Evolutionary conservation across 1,140 invertebrate species (phyloP).

Genomic region (Drosophila ambigua): DNA sequence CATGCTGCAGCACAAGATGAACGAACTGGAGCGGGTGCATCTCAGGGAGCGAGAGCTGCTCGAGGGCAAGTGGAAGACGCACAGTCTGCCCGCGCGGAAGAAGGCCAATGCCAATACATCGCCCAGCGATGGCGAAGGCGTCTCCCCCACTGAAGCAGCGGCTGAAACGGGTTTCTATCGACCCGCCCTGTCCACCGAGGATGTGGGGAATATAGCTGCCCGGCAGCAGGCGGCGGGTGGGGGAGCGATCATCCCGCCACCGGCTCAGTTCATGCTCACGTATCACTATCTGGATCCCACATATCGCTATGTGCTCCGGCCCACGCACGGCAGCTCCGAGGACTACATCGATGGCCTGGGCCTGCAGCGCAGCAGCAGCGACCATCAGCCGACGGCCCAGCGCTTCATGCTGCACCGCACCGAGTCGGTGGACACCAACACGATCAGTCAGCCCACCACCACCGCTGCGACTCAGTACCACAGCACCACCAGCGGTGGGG

Average conservation of each 20-base stretch:
- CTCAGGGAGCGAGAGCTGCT: slow-evolving; percentile 92
- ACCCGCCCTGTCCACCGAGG: slow-evolving; percentile 89
- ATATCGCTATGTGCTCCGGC: slow-evolving; percentile 88
- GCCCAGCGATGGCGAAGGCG: slow-evolving; percentile 84
- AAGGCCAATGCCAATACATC: slow-evolving; percentile 86
- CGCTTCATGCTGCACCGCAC: slow-evolving; percentile 64
- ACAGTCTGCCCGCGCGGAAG: slow-evolving; percentile 92
- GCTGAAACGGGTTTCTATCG: slow-evolving; percentile 85
- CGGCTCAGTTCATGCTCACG: slow-evolving; percentile 86
- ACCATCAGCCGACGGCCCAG: slow-evolving; percentile 64
- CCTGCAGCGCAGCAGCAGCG: slow-evolving; percentile 87
- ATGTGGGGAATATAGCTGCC: slow-evolving; percentile 85
- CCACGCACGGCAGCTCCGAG: slow-evolving; percentile 84
- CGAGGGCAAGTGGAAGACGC: slow-evolving; percentile 94
- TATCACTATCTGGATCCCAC: slow-evolving; percentile 89
- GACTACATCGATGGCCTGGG: slow-evolving; percentile 86
- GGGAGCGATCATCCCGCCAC: slow-evolving; percentile 81
- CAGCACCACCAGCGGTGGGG: slow-evolving; percentile 22
- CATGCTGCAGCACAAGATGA: slow-evolving; percentile 92
- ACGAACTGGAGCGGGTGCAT: slow-evolving; percentile 92
- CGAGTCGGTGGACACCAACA: slow-evolving; percentile 67
- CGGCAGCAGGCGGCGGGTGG: slow-evolving; percentile 52
- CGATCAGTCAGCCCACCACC: slow-evolving; percentile 59
- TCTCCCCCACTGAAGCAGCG: slow-evolving; percentile 79
- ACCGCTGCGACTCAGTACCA: slow-evolving; percentile 70